These are phyloP conservation scores for Siniperca undulata DNA, from an alignment of 2,797 vertebrate species.

Conservation along the genomic window DNA sequence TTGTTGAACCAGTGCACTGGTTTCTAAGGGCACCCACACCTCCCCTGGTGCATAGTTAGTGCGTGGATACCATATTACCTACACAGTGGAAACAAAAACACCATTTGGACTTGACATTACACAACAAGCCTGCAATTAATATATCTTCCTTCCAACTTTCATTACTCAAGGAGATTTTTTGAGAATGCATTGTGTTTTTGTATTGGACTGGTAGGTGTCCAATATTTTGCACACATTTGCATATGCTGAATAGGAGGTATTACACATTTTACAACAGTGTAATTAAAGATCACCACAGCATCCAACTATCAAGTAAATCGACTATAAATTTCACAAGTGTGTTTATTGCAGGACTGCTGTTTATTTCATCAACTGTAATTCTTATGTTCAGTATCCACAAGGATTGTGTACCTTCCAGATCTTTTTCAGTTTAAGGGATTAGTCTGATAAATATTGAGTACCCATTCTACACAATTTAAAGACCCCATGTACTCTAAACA, in stretches of 20 bases:
- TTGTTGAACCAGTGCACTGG: background rate
- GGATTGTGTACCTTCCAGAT: too few species aligned
- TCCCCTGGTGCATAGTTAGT: too few species aligned
- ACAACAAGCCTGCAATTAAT: background rate
- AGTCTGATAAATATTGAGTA: background rate
- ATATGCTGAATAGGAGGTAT: background rate
- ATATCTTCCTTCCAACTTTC: too few species aligned
- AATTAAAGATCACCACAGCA: background rate
- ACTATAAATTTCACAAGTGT: background rate
- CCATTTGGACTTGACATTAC: fast-evolving
- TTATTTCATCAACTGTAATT: background rate
- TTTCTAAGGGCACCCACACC: background rate
- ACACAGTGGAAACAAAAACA: background rate
- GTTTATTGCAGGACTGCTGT: background rate
- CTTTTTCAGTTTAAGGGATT: background rate
- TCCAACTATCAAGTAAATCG: too few species aligned
- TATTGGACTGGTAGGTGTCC: background rate
- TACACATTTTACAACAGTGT: too few species aligned
- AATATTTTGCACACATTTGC: background rate
- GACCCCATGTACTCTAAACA: fast-evolving
- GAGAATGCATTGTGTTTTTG: background rate
- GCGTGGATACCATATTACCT: too few species aligned
- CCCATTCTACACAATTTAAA: background rate
- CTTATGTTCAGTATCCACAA: too few species aligned
- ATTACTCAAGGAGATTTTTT: fast-evolving